Evolutionary conservation across 1,140 invertebrate species (phyloP).

Genomic region (Uloborus diversus): DNA sequence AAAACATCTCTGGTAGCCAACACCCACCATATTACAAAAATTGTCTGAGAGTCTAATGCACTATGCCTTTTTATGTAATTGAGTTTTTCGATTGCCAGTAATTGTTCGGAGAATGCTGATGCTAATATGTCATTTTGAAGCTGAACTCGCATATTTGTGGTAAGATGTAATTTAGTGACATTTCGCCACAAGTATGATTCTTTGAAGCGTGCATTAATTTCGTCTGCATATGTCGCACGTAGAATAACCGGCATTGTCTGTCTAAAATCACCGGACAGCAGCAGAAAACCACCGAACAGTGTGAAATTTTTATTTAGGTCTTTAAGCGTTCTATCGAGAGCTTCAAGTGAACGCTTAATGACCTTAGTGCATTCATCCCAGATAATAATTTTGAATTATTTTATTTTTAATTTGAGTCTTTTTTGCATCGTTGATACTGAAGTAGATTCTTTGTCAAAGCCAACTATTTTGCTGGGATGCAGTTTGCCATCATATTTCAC

Average conservation of each 20-base stretch:
- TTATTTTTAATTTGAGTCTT: too few relatives aligned
- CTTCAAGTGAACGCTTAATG: slow-evolving; percentile 59
- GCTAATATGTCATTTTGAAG: background rate
- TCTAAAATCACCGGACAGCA: slow-evolving; percentile 65
- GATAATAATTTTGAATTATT: slow-evolving; percentile 53
- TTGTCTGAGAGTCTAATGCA: background rate
- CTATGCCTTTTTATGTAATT: background rate
- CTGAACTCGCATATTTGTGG: slow-evolving; percentile 55
- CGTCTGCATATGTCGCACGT: slow-evolving; percentile 61
- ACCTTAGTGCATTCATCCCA: slow-evolving; percentile 60
- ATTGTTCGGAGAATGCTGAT: slow-evolving; percentile 10
- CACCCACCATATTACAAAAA: background rate
- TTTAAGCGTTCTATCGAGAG: slow-evolving; percentile 64
- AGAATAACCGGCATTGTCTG: slow-evolving; percentile 68
- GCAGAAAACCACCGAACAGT: slow-evolving; percentile 57
- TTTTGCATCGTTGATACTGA: too few relatives aligned
- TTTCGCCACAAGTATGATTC: slow-evolving; percentile 56
- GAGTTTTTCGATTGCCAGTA: background rate
- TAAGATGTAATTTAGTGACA: slow-evolving; percentile 34
- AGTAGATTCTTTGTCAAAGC: too few relatives aligned
- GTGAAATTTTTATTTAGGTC: slow-evolving; percentile 61
- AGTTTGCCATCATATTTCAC: too few relatives aligned
- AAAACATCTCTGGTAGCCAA: background rate
- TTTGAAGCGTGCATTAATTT: slow-evolving; percentile 63
- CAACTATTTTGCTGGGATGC: too few relatives aligned